Evolutionary conservation across 2,888 invertebrate genomes (phyloP), one percentile per base, ranked within the genome.

Genomic region (Meghimatium bilineatum): DNA sequence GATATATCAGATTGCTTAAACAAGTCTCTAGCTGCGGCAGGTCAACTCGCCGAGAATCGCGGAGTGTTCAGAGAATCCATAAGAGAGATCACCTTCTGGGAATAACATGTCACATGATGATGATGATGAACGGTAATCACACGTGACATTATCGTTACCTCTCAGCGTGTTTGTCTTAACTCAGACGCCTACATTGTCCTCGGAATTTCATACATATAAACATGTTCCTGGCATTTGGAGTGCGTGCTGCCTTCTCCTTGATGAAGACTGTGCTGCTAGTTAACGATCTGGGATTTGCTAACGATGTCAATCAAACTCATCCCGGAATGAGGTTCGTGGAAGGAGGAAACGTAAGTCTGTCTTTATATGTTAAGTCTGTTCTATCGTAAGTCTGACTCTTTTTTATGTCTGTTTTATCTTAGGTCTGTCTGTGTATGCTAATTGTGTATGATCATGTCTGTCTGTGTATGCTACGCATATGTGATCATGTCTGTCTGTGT

Each of bases 191-290:
- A 69, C 95, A 95, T 88, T 96, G 96, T 90, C 95, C 95, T 2
- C 93, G 96, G 87, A 96, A 96, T 91, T 95, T 95, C 87, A 94
- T 96, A 0, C 96, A 96, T 93, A 95, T 96, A 94, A 95, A 96
- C 90, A 94, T 96, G 82, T 96, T 96, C 91, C 94, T 95, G 0
- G 96, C 96, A 0, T 96, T 96, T 92, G 95, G 96, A 87, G 93
- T 95, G 69, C 94, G 95, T 80, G 95, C 95, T 0, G 94, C 95
- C 80, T 95, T 95, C 92, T 94, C 94, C 0, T 93, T 95, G 14
- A 90, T 96, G 60, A 95, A 95, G 91, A 94, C 95, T 88, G 89
- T 94, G 8, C 91, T 95, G 17, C 95, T 95, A 89, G 93, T 95
- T 0, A 94, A 88, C 17, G 86, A 87, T 71, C 77, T 88, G n/a